These are phyloP conservation scores for Craniophora ligustri DNA, from an alignment of 2,888 invertebrate species.

Conservation along the genomic window DNA sequence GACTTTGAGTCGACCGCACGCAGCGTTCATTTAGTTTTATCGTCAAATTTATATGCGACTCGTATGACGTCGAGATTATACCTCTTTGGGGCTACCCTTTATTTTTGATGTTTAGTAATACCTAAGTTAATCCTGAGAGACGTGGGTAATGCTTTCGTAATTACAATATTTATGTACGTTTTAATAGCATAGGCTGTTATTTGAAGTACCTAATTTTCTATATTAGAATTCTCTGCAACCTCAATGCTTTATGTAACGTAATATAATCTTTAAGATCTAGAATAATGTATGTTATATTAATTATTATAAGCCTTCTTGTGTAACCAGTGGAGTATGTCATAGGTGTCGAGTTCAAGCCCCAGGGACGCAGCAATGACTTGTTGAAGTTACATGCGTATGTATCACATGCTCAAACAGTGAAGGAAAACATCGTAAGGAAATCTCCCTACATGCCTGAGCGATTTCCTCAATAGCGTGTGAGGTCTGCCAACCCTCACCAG, in stretches of 20 bases:
- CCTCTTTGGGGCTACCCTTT: slow-evolving; percentile 10
- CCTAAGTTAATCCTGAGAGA: slow-evolving; percentile 17
- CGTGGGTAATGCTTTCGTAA: slow-evolving; percentile 1
- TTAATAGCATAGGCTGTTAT: not conserved
- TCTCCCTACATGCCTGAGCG: too few species aligned
- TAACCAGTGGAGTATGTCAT: too few species aligned
- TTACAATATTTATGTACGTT: not conserved
- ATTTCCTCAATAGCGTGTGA: too few species aligned
- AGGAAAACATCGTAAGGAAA: too few species aligned
- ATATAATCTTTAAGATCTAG: too few species aligned
- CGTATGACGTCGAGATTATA: not conserved
- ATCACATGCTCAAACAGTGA: too few species aligned
- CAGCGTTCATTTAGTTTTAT: slow-evolving; percentile 30
- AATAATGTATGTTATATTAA: not conserved
- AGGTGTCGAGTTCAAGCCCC: too few species aligned
- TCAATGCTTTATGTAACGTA: too few species aligned
- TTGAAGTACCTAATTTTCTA: not conserved
- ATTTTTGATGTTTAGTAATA: slow-evolving; percentile 14
- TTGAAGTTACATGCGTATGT: too few species aligned
- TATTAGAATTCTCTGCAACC: not conserved
- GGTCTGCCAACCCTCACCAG: too few species aligned
- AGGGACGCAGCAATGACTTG: too few species aligned
- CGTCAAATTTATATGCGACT: slow-evolving; percentile 21
- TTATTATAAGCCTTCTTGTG: not conserved
- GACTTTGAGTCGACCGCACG: slow-evolving; percentile 31